These are phyloP conservation scores for Rhagoletis zephyria DNA, from an alignment of 1,140 invertebrate species.

Conservation along the genomic window DNA sequence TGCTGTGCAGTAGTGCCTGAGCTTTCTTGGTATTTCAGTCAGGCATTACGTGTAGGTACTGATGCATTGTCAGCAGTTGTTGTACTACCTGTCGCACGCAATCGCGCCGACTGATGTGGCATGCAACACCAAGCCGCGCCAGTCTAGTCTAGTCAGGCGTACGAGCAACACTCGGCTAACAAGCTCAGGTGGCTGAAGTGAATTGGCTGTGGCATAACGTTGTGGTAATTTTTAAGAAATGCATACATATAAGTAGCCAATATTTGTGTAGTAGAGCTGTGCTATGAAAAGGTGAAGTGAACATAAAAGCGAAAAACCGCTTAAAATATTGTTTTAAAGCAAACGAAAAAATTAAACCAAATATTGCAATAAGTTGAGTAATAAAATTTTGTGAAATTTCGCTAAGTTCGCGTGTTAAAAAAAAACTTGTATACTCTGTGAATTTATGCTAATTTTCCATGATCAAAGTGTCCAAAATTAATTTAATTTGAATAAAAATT, in stretches of 20 bases:
- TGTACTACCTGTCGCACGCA: constrained; percentile 36
- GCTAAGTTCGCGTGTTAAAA: too few relatives aligned
- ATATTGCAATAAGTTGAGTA: background rate
- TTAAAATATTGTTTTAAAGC: background rate
- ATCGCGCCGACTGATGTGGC: constrained; percentile 26
- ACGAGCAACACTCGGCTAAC: too few relatives aligned
- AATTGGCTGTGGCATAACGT: background rate
- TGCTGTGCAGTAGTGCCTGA: background rate
- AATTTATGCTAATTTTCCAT: background rate
- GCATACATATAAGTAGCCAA: background rate
- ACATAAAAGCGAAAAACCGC: background rate
- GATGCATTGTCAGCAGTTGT: background rate
- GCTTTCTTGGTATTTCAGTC: background rate
- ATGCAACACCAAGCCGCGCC: background rate
- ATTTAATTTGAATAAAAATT: constrained; percentile 1
- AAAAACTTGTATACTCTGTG: too few relatives aligned
- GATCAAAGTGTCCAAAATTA: background rate
- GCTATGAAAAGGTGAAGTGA: background rate
- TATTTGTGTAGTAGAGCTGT: background rate
- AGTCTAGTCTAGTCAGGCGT: constrained; percentile 43
- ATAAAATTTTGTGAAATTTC: background rate
- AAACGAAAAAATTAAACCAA: background rate
- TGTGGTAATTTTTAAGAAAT: background rate
- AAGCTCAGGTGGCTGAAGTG: background rate
- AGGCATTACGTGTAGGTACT: constrained; percentile 19